Percentiles rank a stretch among this genome's conserved stretches.
Evolutionary conservation across 2,113 vertebrate species (phyloP).

Genomic region (Rutilus rutilus): DNA sequence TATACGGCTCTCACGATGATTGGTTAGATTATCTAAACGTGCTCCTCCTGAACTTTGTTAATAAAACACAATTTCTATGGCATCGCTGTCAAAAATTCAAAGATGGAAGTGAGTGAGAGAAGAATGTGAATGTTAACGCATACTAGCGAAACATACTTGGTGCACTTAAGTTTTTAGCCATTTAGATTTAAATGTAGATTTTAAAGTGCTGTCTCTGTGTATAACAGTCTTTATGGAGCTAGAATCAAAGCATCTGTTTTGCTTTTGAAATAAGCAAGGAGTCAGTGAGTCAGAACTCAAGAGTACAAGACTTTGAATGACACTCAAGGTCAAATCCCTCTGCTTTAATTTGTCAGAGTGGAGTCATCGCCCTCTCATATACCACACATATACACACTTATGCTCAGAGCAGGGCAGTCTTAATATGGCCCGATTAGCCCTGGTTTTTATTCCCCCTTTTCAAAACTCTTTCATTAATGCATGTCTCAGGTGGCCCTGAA

Average conservation of each 20-base stretch:
- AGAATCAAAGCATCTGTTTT: background rate
- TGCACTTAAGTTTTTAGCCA: background rate
- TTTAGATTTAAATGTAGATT: background rate
- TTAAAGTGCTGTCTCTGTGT: background rate
- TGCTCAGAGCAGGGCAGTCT: conserved; percentile 11
- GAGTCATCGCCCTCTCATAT: conserved; percentile 19
- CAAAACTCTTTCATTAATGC: conserved; percentile 31
- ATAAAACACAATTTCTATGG: too few relatives aligned
- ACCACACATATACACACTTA: background rate
- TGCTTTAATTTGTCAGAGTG: conserved; percentile 36
- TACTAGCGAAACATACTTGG: background rate
- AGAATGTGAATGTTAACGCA: background rate
- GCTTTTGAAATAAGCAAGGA: background rate
- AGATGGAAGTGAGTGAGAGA: too few relatives aligned
- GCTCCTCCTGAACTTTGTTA: too few relatives aligned
- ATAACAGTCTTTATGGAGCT: background rate
- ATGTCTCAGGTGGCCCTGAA: conserved; percentile 30
- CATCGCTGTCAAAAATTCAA: too few relatives aligned
- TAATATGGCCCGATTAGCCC: conserved; percentile 35
- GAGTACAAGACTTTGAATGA: background rate
- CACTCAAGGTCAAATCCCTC: conserved; percentile 11
- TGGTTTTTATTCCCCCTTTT: conserved; percentile 19
- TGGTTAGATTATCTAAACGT: too few relatives aligned
- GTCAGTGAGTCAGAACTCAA: conserved; percentile 15
- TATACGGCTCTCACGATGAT: too few relatives aligned